phyloP scores from a whole-genome alignment of 1,140 invertebrate genomes.

The Zophobas atratus region DNA sequence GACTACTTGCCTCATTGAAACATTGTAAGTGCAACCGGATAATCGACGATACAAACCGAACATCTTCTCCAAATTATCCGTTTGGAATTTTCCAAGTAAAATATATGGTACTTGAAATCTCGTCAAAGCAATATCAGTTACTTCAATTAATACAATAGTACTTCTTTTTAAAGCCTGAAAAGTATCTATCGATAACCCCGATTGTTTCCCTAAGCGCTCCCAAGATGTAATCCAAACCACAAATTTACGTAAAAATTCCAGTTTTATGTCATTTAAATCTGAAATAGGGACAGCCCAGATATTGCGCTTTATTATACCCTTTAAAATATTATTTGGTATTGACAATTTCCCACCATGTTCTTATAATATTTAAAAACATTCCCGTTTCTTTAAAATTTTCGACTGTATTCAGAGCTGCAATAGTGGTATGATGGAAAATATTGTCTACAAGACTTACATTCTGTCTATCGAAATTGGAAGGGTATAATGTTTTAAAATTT shows the following conservation, averaged over 20 bases:
- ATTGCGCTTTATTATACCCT: conserved; percentile 27
- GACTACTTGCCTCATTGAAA: neutral
- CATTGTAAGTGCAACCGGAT: neutral
- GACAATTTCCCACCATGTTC: conserved; percentile 42
- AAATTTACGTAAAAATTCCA: conserved; percentile 16
- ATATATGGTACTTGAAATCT: neutral
- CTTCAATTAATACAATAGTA: neutral
- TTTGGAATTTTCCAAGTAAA: neutral
- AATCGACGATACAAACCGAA: neutral
- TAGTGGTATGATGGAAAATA: conserved; percentile 40
- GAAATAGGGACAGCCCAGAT: conserved; percentile 1
- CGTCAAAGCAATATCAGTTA: neutral
- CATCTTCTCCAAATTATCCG: neutral
- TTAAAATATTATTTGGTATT: conserved; percentile 13
- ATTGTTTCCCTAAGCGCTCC: neutral
- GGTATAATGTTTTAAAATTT: conserved; percentile 26
- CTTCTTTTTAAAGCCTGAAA: neutral
- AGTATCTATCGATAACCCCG: neutral
- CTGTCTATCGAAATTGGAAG: conserved; percentile 31
- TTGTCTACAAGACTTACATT: conserved; percentile 30
- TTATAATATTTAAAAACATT: conserved; percentile 35
- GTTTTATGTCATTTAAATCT: conserved; percentile 2
- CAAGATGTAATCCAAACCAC: neutral
- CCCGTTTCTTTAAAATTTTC: conserved; percentile 32
- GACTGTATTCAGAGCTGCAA: conserved; percentile 1